A percentile compares a stretch with the other conserved stretches of the same genome.
These are phyloP conservation scores for Gorsachius magnificus DNA, from an alignment of 2,797 vertebrate species.

Conservation along the genomic window DNA sequence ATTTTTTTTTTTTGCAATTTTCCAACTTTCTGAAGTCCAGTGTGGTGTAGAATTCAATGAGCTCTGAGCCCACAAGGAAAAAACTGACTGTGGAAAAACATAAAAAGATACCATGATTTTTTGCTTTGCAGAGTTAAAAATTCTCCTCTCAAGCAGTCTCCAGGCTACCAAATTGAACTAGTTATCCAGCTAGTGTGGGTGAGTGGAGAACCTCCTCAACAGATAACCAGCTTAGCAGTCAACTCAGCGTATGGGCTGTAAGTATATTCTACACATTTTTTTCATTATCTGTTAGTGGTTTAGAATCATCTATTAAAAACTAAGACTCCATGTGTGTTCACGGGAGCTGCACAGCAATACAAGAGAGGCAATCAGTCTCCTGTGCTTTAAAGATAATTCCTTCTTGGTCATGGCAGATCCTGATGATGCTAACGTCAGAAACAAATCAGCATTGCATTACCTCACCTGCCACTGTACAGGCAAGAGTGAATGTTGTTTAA, in stretches of 20 bases:
- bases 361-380: neutral
- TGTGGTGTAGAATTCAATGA: neutral
- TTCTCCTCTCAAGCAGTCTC: slow-evolving; percentile 93
- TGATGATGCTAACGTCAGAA: neutral
- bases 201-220: slow-evolving; percentile 95
- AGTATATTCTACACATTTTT: slow-evolving; percentile 65
- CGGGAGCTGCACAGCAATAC: neutral
- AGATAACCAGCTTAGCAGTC: slow-evolving; percentile 93
- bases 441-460: neutral
- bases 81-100: neutral
- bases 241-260: slow-evolving; percentile 96
- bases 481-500: neutral
- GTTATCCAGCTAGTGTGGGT: slow-evolving; percentile 98
- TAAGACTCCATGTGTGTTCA: neutral
- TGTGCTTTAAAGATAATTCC: neutral
- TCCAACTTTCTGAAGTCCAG: neutral
- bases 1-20: neutral
- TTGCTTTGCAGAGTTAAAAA: slow-evolving; percentile 88
- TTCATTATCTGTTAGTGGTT: neutral
- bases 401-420: neutral
- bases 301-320: neutral
- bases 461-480: neutral
- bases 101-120: neutral
- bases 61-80: neutral
- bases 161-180: slow-evolving; percentile 94